These are phyloP conservation scores for Catalaphyllia jardinei DNA, from an alignment of 64 coral and sea anemone species.

Conservation along the genomic window DNA sequence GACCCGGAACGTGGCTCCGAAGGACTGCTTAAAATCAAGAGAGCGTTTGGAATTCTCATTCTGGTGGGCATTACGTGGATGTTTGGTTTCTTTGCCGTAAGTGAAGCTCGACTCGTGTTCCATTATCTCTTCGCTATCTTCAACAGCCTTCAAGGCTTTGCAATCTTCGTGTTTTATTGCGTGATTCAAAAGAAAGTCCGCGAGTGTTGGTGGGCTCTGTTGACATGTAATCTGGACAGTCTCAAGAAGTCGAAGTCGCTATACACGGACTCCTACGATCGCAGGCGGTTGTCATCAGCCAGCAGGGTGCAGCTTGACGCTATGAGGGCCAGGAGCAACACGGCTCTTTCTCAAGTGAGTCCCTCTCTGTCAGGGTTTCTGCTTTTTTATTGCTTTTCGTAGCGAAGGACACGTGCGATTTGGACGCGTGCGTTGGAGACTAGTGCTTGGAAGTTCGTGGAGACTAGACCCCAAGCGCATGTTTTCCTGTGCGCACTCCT, in stretches of 20 bases:
- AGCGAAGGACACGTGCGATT: too few species aligned
- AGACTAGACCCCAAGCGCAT: too few species aligned
- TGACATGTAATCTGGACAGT: slow-evolving; percentile 84
- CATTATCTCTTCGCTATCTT: slow-evolving; percentile 86
- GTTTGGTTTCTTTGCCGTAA: slow-evolving; percentile 90
- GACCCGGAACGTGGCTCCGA: slow-evolving; percentile 67
- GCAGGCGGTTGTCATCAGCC: slow-evolving; percentile 76
- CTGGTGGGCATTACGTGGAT: slow-evolving; percentile 94
- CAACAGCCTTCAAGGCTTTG: slow-evolving; percentile 96
- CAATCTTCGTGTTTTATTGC: slow-evolving; percentile 97
- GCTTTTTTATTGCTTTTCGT: neutral
- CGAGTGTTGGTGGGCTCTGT: slow-evolving; percentile 84
- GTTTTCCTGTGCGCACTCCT: too few species aligned
- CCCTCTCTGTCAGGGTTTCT: neutral
- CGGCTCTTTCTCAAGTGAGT: slow-evolving; percentile 76
- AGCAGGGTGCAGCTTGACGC: slow-evolving; percentile 77
- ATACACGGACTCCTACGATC: slow-evolving; percentile 90
- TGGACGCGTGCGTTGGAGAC: too few species aligned
- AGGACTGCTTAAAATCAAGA: slow-evolving; percentile 76
- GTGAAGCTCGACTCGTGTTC: slow-evolving; percentile 77
- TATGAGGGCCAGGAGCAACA: slow-evolving; percentile 73
- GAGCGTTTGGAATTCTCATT: slow-evolving; percentile 94
- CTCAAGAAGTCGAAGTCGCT: slow-evolving; percentile 79
- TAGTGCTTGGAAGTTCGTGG: too few species aligned
- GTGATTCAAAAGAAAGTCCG: slow-evolving; percentile 95